Evolutionary conservation across 2,888 invertebrate species (phyloP).

Genomic region (Corythucha ciliata): DNA sequence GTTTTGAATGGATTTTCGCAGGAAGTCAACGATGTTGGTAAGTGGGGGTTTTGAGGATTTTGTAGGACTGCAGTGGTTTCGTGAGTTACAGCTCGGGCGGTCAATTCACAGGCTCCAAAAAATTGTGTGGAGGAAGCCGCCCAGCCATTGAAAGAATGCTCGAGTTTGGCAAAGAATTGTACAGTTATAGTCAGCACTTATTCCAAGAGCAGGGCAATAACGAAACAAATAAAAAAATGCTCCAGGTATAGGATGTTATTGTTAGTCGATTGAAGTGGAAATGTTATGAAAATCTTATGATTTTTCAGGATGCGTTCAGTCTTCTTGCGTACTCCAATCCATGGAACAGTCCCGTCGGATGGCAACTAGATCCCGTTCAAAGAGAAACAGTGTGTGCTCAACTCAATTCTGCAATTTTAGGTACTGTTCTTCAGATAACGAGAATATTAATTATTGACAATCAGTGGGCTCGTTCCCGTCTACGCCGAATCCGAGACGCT

Average conservation of each 20-base stretch:
- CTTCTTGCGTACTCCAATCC: constrained; percentile 95
- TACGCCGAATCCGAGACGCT: too few relatives aligned
- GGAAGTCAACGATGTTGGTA: constrained; percentile 38
- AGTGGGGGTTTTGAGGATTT: too few relatives aligned
- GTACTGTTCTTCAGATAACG: constrained; percentile 44
- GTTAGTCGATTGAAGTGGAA: neutral
- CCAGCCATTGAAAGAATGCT: constrained; percentile 87
- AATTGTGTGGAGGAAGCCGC: constrained; percentile 59
- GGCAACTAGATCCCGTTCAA: constrained; percentile 89
- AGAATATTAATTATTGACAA: neutral
- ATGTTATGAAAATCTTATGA: neutral
- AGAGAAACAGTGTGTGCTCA: constrained; percentile 91
- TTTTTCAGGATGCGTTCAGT: constrained; percentile 86
- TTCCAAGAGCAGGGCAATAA: constrained; percentile 72
- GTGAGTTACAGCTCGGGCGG: neutral
- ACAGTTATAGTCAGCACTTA: constrained; percentile 79
- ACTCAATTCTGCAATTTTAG: constrained; percentile 94
- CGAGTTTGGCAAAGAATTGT: constrained; percentile 87
- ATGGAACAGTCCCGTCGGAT: constrained; percentile 92
- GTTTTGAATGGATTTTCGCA: constrained; percentile 52
- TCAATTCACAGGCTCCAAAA: constrained; percentile 36
- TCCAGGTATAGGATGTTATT: constrained; percentile 55
- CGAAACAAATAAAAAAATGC: constrained; percentile 78
- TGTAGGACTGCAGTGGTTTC: too few relatives aligned
- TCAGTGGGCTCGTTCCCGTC: neutral